Base-by-base conservation (phyloP, 2,888 invertebrate species). In the Odontocolon sp. region DNA sequence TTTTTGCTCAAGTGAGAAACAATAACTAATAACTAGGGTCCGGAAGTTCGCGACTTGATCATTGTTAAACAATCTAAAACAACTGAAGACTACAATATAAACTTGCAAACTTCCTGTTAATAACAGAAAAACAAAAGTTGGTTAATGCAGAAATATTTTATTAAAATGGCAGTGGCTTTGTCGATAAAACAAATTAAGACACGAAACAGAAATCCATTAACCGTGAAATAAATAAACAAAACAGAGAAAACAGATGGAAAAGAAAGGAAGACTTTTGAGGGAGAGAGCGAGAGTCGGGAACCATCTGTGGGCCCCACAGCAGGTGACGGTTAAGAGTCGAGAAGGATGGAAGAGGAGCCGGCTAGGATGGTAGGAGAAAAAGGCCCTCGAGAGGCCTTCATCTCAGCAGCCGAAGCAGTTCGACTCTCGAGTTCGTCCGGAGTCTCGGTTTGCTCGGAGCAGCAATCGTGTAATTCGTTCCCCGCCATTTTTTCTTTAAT, bases 391-490 rank as follows among this genome's bases (percentile, higher is more conserved):
- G 75, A 69, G 86, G 86, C 82, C 84, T 77, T 84, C 84, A 83
- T 86, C 87, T 85, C 80, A 77, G 67, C 81, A 80, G 84, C 81
- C 57, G 50, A 50, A 52, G 73, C 86, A 87, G 87, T 82, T 78
- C 76, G 79, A 82, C 79, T 82, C 69, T n/a, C 72, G 69, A 74
- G 80, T 86, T 78, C 82, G 81, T 82, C 78, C 81, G 77, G 81
- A 83, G 86, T 80, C 82, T 83, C 83, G 78, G 77, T 45, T 54
- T 38, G 36, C 77, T 80, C 78, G 83, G 82, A 77, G 80, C 74
- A 78, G 81, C 80, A 63, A 72, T 63, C 57, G 50, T 54, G 52
- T 52, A n/a, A 36, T 5, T 38, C 11, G 1, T 11, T 8, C 33
- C 5, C 16, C 67, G 18, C 47, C 42, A 38, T 45, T 50, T 11